Evolutionary conservation across 2,113 vertebrate genomes (phyloP).

Genomic region (Aspiorhynchus laticeps): DNA sequence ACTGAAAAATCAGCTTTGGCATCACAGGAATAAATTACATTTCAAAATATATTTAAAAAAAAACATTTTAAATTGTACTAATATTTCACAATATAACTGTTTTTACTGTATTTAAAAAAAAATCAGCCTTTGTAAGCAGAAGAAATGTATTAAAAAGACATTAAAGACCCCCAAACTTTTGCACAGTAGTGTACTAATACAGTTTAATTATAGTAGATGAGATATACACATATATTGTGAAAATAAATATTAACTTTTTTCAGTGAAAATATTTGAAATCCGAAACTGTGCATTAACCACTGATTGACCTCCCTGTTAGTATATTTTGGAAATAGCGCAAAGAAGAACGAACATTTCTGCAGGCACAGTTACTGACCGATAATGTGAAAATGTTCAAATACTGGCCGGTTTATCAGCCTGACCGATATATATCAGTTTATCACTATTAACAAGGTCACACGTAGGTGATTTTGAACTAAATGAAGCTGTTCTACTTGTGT

Average conservation of each 20-base stretch:
- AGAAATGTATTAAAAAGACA: not conserved
- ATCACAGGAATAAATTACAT: too few relatives aligned
- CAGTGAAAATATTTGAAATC: not conserved
- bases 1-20: too few relatives aligned
- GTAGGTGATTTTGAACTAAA: conserved; percentile 8
- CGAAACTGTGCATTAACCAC: not conserved
- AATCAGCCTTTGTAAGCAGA: not conserved
- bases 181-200: not conserved
- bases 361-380: not conserved
- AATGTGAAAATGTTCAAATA: not conserved
- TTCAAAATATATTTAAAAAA: too few relatives aligned
- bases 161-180: not conserved
- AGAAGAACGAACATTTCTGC: not conserved
- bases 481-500: not conserved
- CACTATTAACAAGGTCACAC: not conserved
- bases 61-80: too few relatives aligned
- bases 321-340: not conserved
- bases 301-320: not conserved
- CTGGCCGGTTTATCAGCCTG: not conserved
- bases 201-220: too few relatives aligned
- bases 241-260: not conserved
- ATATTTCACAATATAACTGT: not conserved
- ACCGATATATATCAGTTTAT: not conserved
- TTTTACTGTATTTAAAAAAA: not conserved
- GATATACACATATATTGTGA: not conserved